phyloP scores from a whole-genome alignment of 2,797 vertebrate genomes.

The Sebastes steindachneri region DNA sequence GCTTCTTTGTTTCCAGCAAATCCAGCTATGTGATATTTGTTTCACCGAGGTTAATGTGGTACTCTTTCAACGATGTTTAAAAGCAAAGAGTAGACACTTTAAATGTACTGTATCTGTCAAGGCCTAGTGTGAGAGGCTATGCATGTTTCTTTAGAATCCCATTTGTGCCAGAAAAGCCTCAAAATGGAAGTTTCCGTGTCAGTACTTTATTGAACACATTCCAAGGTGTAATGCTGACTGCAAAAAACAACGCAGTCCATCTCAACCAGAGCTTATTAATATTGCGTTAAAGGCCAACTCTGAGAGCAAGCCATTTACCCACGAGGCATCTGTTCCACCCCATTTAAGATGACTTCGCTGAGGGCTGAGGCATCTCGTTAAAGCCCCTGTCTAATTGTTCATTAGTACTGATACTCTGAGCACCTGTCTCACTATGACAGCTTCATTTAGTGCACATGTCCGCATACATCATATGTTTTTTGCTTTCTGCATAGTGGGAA shows the following conservation, averaged over 20 bases:
- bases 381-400: conserved; percentile 59
- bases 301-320: conserved; percentile 36
- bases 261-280: conserved; percentile 30
- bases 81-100: background rate
- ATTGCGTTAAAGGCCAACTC: conserved; percentile 29
- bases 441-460: conserved; percentile 49
- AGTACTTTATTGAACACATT: background rate
- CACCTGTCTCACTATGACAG: conserved; percentile 58
- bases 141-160: background rate
- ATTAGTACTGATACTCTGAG: conserved; percentile 50
- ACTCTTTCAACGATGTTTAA: background rate
- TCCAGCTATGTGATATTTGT: background rate
- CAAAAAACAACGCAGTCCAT: background rate
- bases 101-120: background rate
- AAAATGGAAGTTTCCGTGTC: background rate
- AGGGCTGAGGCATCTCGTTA: conserved; percentile 50
- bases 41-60: background rate
- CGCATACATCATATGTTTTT: conserved; percentile 17
- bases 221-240: background rate
- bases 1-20: background rate
- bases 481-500: background rate
- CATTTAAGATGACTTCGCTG: conserved; percentile 44
- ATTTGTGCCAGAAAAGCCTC: background rate
- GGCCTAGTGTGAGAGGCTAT: background rate
- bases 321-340: conserved; percentile 48